Evolutionary conservation across 2,797 vertebrate genomes (phyloP), one percentile per base, ranked within the genome.

Genomic region (Clamator glandarius): DNA sequence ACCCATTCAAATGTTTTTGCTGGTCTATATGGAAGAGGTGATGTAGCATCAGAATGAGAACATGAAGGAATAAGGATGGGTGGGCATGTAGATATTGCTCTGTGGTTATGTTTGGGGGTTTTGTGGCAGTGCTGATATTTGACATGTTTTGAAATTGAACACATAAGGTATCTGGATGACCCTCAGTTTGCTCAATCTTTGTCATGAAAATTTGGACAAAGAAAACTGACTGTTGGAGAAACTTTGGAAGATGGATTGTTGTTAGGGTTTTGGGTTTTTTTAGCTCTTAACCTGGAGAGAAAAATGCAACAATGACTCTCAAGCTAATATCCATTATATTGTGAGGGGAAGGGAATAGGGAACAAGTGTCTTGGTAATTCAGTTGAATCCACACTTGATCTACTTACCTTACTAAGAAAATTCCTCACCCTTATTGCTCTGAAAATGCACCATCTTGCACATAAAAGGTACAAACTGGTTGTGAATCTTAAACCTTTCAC

Each of bases 401-500:
- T 68, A 8, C 51, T 89, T 31, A 41, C 44, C 2, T 75, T 75
- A 44, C 14, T 24, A 77, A 83, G 41, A 74, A 74, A 74, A 74
- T 82, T 92, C 31, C 19, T 91, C 16, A 41, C 35, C 13, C 6
- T 41, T 85, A 57, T 17, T 90, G 15, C 9, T 88, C 58, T 73
- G 52, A 86, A 90, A 92, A 84, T 76, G 11, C 73, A 63, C 16
- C 6, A 55, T 5, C 12, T 64, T 90, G 46, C 58, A n/a, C 81
- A 36, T 51, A 66, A 75, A 69, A 7, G 20, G 46, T 54, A 75
- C 31, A 61, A 66, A 63, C 11, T 62, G 64, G 57, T 46, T 44
- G 80, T 81, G 51, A 77, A 55, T 87, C 80, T 91, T 90, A 15
- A 23, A 88, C 28, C 48, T 95, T 85, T 69, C 72, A 82, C 16